phyloP scores from a whole-genome alignment of 2,113 vertebrate species.

The Ciconia maguari region DNA sequence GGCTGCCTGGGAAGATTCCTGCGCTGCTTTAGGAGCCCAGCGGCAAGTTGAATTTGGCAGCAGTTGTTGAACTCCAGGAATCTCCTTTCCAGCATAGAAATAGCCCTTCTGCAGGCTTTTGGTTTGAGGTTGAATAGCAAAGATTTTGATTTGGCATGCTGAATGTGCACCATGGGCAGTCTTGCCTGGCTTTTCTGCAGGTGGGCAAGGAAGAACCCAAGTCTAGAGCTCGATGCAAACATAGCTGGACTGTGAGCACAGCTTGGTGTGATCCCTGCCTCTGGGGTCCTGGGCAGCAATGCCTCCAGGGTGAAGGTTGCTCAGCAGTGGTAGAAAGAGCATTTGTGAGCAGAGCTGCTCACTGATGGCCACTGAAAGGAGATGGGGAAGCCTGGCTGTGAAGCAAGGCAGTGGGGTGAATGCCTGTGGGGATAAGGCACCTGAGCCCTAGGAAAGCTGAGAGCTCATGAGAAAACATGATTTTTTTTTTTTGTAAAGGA shows the following conservation, averaged over 20 bases:
- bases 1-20: background rate
- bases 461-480: background rate
- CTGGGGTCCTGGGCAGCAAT: background rate
- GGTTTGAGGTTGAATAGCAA: background rate
- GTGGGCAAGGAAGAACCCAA: background rate
- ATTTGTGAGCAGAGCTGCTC: background rate
- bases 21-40: background rate
- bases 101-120: background rate
- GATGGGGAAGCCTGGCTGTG: background rate
- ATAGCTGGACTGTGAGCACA: background rate
- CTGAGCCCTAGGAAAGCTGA: background rate
- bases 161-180: rapidly evolving
- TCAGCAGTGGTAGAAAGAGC: background rate
- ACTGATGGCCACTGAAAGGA: background rate
- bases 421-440: background rate
- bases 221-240: background rate
- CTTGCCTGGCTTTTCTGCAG: background rate
- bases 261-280: background rate
- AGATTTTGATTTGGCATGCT: background rate
- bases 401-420: too few relatives aligned
- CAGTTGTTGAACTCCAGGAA: background rate
- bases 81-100: background rate
- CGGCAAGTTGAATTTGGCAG: background rate
- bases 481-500: background rate
- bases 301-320: background rate